Evolutionary conservation across 2,888 invertebrate species (phyloP).

Genomic region (Drosophila birchii): DNA sequence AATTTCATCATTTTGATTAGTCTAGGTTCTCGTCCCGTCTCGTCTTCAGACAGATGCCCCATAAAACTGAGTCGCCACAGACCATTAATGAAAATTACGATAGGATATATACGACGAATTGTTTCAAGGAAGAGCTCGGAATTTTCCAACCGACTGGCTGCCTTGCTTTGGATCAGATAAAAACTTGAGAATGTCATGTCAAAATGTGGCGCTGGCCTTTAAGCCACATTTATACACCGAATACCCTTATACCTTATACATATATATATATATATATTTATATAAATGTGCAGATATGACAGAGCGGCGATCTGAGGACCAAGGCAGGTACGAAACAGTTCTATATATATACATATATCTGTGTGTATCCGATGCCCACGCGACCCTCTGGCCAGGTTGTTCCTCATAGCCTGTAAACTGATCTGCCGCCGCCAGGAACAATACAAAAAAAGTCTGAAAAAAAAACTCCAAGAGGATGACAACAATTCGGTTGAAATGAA

Average conservation of each 20-base stretch:
- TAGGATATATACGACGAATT: slow-evolving; percentile 35
- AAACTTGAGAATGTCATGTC: slow-evolving; percentile 69
- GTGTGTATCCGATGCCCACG: slow-evolving; percentile 29
- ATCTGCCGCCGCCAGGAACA: slow-evolving; percentile 34
- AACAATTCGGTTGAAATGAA: slow-evolving; percentile 68
- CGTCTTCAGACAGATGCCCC: slow-evolving; percentile 45
- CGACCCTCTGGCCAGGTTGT: slow-evolving; percentile 35
- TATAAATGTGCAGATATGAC: slow-evolving; percentile 24
- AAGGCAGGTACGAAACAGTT: slow-evolving; percentile 24
- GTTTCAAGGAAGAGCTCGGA: slow-evolving; percentile 32
- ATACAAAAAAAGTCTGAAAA: slow-evolving; percentile 13
- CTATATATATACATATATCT: background rate
- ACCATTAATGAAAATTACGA: slow-evolving; percentile 71
- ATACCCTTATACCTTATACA: slow-evolving; percentile 12
- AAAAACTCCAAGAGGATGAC: slow-evolving; percentile 22
- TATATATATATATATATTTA: background rate
- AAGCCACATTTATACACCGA: slow-evolving; percentile 32
- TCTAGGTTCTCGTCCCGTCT: slow-evolving; percentile 44
- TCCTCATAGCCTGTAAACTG: slow-evolving; percentile 35
- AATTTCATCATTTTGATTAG: slow-evolving; percentile 77
- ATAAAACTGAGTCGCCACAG: slow-evolving; percentile 44
- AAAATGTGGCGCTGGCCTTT: slow-evolving; percentile 69
- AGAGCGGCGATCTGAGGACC: slow-evolving; percentile 21
- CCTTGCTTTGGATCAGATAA: slow-evolving; percentile 72
- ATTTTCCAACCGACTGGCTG: slow-evolving; percentile 74